phyloP scores from a whole-genome alignment of 2,888 invertebrate genomes.

The Acheta domesticus region DNA sequence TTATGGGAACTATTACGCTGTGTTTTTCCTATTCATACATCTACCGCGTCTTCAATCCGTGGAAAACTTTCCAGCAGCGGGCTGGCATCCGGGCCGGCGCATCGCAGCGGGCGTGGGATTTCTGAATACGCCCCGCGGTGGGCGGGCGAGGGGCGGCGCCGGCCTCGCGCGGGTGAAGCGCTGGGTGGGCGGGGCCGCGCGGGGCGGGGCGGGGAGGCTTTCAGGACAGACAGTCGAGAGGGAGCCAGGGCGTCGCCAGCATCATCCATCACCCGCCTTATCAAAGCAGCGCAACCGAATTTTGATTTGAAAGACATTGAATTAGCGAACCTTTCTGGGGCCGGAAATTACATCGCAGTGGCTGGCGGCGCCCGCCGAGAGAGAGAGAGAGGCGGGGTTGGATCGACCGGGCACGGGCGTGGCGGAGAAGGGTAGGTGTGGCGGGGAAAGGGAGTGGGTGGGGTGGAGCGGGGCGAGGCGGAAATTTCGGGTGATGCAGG shows the following conservation, averaged over 20 bases:
- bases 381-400: not conserved
- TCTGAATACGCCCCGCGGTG: too few relatives aligned
- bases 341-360: conserved; percentile 28
- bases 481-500: too few relatives aligned
- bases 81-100: too few relatives aligned
- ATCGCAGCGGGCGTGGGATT: too few relatives aligned
- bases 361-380: not conserved
- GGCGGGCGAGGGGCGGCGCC: not conserved
- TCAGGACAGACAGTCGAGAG: not conserved
- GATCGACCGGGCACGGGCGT: conserved; percentile 1
- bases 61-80: too few relatives aligned
- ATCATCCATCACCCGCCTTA: conserved; percentile 28
- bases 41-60: too few relatives aligned
- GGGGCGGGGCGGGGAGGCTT: too few relatives aligned
- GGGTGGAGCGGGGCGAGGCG: not conserved
- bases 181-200: too few relatives aligned
- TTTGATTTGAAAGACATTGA: conserved; percentile 33
- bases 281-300: conserved; percentile 28
- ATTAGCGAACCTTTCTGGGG: conserved; percentile 31
- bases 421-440: not conserved
- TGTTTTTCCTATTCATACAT: too few relatives aligned
- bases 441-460: not conserved
- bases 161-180: not conserved
- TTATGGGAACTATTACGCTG: too few relatives aligned
- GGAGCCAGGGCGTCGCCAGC: conserved; percentile 18